Evolutionary conservation across 2,113 vertebrate genomes (phyloP).

Genomic region (Sorex araneus): DNA sequence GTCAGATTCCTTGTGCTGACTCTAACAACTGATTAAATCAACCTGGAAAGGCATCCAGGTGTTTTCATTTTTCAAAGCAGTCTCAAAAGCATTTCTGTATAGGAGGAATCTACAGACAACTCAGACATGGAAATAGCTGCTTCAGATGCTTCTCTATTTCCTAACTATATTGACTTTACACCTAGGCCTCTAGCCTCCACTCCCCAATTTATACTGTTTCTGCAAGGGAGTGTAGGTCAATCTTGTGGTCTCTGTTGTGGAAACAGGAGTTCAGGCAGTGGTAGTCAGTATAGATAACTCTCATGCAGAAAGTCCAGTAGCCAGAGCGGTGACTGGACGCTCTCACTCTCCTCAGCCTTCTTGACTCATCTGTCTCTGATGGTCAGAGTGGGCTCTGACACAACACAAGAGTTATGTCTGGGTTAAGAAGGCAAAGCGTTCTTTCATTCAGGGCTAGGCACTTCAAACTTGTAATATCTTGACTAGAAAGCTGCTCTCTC

Average conservation of each 20-base stretch:
- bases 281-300: not conserved
- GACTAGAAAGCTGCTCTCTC: not conserved
- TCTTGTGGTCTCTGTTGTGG: not conserved
- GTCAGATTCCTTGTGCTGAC: not conserved
- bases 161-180: not conserved
- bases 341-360: not conserved
- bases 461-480: conserved; percentile 25
- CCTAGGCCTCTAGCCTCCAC: not conserved
- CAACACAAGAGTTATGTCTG: not conserved
- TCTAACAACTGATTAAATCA: not conserved
- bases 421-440: conserved; percentile 1
- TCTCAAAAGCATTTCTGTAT: conserved; percentile 14
- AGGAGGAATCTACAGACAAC: not conserved
- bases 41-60: not conserved
- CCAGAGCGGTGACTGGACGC: not conserved
- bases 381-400: not conserved
- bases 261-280: not conserved
- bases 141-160: conserved; percentile 11
- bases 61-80: conserved; percentile 8
- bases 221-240: not conserved
- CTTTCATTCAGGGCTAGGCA: not conserved
- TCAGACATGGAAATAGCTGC: not conserved
- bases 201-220: not conserved
- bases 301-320: not conserved
- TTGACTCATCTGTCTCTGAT: not conserved